Evolutionary conservation across 2,888 invertebrate genomes (phyloP).

Genomic region (Pollenia labialis): DNA sequence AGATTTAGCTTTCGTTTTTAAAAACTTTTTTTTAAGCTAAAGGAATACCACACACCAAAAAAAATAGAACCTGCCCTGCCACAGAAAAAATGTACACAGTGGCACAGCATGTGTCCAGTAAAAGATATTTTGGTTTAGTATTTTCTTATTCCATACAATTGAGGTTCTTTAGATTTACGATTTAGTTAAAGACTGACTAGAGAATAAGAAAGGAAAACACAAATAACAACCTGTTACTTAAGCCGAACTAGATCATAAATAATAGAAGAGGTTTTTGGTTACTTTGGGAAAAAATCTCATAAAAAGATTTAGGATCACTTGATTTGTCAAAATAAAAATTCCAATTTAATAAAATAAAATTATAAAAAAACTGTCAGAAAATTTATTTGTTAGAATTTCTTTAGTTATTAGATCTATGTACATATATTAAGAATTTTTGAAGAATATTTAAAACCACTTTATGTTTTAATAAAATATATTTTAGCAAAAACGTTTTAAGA

Average conservation of each 20-base stretch:
- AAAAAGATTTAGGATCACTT: conserved; percentile 4
- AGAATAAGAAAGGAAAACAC: neutral
- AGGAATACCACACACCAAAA: conserved; percentile 37
- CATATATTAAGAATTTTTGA: no score
- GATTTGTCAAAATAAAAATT: neutral
- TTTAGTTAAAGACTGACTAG: conserved; percentile 7
- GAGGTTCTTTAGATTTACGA: conserved; percentile 14
- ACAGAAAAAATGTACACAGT: conserved; percentile 30
- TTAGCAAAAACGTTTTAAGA: no score
- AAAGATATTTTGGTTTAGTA: conserved; percentile 17
- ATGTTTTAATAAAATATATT: no score
- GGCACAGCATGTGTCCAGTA: conserved; percentile 67
- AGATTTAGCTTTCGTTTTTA: conserved; percentile 10
- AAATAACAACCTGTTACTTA: conserved; percentile 60
- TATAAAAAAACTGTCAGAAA: no score
- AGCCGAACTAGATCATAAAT: conserved; percentile 58
- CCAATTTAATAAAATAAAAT: no score
- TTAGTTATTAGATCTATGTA: no score
- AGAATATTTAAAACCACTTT: no score
- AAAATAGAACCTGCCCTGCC: conserved; percentile 15
- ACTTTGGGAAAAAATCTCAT: neutral
- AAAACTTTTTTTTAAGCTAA: neutral
- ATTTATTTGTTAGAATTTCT: no score
- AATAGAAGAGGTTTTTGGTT: conserved; percentile 16
- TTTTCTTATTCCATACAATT: neutral